These are phyloP conservation scores for Drosophila suboccidentalis DNA, from an alignment of 2,888 invertebrate genomes.

Conservation along the genomic window DNA sequence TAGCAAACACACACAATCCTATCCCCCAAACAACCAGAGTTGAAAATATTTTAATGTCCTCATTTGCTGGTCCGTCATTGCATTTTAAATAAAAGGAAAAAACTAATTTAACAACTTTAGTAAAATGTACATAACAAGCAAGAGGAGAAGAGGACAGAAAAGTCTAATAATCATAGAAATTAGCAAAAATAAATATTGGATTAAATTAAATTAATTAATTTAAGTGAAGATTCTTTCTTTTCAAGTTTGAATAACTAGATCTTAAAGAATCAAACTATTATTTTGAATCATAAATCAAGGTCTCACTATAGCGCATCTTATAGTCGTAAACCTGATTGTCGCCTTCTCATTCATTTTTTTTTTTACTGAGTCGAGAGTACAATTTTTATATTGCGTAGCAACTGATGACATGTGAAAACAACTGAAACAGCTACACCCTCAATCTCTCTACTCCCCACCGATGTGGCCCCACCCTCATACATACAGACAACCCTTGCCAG, in stretches of 20 bases:
- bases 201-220: background rate
- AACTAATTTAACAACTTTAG: background rate
- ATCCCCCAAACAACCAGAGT: background rate
- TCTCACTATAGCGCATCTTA: background rate
- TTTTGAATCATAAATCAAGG: background rate
- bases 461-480: background rate
- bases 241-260: no score
- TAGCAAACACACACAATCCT: background rate
- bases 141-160: background rate
- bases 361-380: constrained; percentile 6
- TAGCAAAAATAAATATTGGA: background rate
- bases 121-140: background rate
- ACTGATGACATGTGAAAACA: constrained; percentile 40
- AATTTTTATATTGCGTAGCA: constrained; percentile 45
- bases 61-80: constrained; percentile 23
- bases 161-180: background rate
- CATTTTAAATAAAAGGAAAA: background rate
- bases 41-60: constrained; percentile 35
- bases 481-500: constrained; percentile 4
- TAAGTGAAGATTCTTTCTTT: no score
- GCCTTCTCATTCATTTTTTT: background rate
- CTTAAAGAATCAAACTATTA: background rate
- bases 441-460: background rate
- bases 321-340: background rate
- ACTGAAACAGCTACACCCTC: background rate